phyloP scores from a whole-genome alignment of 2,113 vertebrate genomes.

The Thomomys bottae region DNA sequence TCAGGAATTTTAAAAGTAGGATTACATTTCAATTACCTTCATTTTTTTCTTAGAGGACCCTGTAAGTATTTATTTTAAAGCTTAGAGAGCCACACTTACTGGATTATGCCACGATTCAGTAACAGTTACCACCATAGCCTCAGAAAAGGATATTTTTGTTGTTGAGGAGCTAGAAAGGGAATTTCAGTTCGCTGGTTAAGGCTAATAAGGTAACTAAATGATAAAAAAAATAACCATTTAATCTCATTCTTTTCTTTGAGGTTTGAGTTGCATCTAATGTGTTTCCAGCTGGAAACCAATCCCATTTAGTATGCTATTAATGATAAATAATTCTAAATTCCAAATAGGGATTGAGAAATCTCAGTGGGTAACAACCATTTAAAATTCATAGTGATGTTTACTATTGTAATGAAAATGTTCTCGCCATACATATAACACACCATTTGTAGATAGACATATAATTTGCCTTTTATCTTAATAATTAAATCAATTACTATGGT shows the following conservation, averaged over 20 bases:
- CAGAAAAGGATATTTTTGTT: background rate
- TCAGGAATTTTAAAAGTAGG: slow-evolving; percentile 21
- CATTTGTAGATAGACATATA: slow-evolving; percentile 52
- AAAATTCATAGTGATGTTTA: slow-evolving; percentile 62
- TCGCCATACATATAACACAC: slow-evolving; percentile 41
- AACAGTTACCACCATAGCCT: background rate
- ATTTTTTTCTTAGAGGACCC: background rate
- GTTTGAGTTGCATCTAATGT: slow-evolving; percentile 34
- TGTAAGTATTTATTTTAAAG: background rate
- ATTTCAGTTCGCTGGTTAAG: slow-evolving; percentile 1
- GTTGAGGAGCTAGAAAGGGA: background rate
- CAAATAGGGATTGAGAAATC: slow-evolving; percentile 61
- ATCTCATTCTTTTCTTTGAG: slow-evolving; percentile 25
- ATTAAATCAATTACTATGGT: slow-evolving; percentile 72
- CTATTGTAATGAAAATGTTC: slow-evolving; percentile 64
- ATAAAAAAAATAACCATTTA: slow-evolving; percentile 46
- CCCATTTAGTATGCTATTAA: slow-evolving; percentile 23
- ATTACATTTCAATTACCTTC: background rate
- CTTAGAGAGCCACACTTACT: background rate
- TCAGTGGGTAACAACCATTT: slow-evolving; percentile 61
- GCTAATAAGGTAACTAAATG: slow-evolving; percentile 31
- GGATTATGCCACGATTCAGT: background rate
- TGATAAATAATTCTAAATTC: slow-evolving; percentile 68
- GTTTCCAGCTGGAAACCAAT: slow-evolving; percentile 54
- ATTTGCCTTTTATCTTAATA: slow-evolving; percentile 64